Evolutionary conservation across 1,140 invertebrate species (phyloP).

Genomic region (Scaptomyza graminum): DNA sequence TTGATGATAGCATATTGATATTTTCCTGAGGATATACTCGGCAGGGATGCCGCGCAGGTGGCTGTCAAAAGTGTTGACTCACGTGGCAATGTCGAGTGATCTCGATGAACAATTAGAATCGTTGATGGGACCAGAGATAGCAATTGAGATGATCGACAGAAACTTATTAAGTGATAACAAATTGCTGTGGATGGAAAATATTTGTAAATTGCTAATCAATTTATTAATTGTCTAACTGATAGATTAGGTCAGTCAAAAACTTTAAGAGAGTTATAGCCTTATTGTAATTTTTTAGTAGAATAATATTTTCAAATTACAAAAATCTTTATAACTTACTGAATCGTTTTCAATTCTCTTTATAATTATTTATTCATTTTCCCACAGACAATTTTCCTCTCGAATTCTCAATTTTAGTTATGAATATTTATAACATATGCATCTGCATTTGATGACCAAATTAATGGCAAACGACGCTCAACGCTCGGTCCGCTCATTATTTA

Average conservation of each 20-base stretch:
- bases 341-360: neutral
- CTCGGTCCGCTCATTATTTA: conserved; percentile 45
- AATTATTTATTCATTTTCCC: conserved; percentile 14
- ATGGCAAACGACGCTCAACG: conserved; percentile 53
- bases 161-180: neutral
- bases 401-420: conserved; percentile 38
- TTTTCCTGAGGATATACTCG: neutral
- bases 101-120: conserved; percentile 7
- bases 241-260: too few relatives aligned
- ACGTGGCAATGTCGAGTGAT: conserved; percentile 22
- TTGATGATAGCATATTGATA: conserved; percentile 23
- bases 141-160: conserved; percentile 6
- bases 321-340: neutral
- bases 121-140: neutral
- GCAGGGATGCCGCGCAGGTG: conserved; percentile 23
- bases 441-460: conserved; percentile 76
- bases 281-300: too few relatives aligned
- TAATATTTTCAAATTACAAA: too few relatives aligned
- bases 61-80: conserved; percentile 12
- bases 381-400: conserved; percentile 40
- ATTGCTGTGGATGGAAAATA: neutral
- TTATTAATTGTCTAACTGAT: too few relatives aligned
- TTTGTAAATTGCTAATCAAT: neutral
- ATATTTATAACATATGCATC: conserved; percentile 69
- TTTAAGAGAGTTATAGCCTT: too few relatives aligned